A percentile compares a stretch with the other conserved stretches of the same genome.
Evolutionary conservation across 1,140 invertebrate species (phyloP).

Genomic region (Bombus waltoni): DNA sequence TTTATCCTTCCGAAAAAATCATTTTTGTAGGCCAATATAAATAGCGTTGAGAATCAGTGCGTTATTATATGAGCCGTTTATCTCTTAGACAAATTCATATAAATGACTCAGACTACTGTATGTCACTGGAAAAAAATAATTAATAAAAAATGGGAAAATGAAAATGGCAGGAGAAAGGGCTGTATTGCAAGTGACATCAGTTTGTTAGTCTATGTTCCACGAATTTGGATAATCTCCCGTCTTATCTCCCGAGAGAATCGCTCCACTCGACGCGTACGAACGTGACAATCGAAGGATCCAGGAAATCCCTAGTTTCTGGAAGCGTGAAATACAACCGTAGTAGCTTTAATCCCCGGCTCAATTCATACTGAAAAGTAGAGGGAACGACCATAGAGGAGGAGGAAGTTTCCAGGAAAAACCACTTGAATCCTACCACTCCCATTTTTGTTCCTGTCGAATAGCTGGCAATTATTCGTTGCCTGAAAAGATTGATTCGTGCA

Average conservation of each 20-base stretch:
- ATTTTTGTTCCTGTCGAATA: not conserved
- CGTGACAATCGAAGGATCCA: not conserved
- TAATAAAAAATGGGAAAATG: not conserved
- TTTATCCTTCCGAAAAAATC: too few species aligned
- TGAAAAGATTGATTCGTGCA: too few species aligned
- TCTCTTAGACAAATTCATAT: too few species aligned
- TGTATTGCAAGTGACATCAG: not conserved
- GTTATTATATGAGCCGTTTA: too few species aligned
- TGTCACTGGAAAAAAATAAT: not conserved
- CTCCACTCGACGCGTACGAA: not conserved
- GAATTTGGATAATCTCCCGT: slow-evolving; percentile 2
- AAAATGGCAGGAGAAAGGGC: not conserved
- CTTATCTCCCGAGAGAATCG: not conserved
- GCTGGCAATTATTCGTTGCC: not conserved
- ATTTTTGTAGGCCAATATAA: too few species aligned
- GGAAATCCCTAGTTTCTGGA: not conserved
- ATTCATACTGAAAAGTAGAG: not conserved
- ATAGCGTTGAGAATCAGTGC: too few species aligned
- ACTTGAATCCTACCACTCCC: not conserved
- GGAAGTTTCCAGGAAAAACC: not conserved
- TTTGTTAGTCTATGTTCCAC: not conserved
- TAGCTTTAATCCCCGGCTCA: not conserved
- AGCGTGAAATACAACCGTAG: not conserved
- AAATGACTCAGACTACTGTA: too few species aligned
- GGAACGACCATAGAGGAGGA: not conserved